Base-by-base conservation (phyloP, 2,888 invertebrate genomes). In the Habrosyne pyritoides region DNA sequence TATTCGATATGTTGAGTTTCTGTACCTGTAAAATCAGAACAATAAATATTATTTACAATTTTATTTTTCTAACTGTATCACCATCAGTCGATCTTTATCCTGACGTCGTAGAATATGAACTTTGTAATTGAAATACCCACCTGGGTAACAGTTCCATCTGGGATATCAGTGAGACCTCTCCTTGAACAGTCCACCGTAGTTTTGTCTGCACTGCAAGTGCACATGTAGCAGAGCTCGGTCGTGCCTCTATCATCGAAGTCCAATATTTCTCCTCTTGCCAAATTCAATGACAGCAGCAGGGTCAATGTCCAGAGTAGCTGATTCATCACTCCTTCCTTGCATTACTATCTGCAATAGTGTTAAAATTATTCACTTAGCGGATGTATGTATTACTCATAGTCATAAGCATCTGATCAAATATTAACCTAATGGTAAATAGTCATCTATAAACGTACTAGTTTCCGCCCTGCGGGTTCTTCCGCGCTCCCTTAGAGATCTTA, bases 1-100 rank as follows among this genome's bases (percentile, higher is more conserved):
- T 96, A 66, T 90, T 87, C 3, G 96, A 95, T 55, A 96, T 79
- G 73, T 96, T 95, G 61, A 96, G 82, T 24, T 89, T 90, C 66
- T 93, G 93, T 26, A 96, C 94, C 95, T 95, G 88, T 67, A 91
- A 91, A 71, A 21, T 30, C 6, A 58, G 67, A 61, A 59, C 54
- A 62, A 56, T 30, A 2, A 22, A 21, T 18, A 8, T 24, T 22
- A n/a, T n/a, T 24, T 46, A 3, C 14, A 47, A 21, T 24, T 36
- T 5, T 12, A 1, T 14, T 14, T 14, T 6, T 12, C 2, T 33
- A n/a, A n/a, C n/a, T n/a, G n/a, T n/a, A n/a, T 24, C 24, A 24
- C 4, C 7, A 5, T 24, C 7, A 24, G 24, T 24, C 24, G 4
- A 3, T 24, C 7, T 24, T 24, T 24, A 24, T 7, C 24, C n/a